Evolutionary conservation across 2,888 invertebrate species (phyloP).

Genomic region (Spilosoma lubricipeda): DNA sequence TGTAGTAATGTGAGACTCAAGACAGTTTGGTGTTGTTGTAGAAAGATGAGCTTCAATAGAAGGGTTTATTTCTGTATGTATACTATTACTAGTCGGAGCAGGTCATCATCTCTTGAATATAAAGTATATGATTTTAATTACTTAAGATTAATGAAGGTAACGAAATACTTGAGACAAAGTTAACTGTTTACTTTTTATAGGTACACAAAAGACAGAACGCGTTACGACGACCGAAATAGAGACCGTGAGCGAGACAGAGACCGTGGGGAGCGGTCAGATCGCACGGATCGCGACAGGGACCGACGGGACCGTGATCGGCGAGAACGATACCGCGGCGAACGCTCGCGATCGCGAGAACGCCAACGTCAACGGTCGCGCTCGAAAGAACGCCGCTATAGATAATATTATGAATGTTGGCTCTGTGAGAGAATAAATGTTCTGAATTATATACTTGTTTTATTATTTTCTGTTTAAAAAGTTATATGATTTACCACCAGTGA

Average conservation of each 20-base stretch:
- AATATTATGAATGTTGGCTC: slow-evolving; percentile 61
- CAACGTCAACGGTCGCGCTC: slow-evolving; percentile 72
- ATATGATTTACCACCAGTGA: no score
- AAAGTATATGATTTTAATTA: no score
- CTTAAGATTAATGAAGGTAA: neutral
- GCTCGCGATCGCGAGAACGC: slow-evolving; percentile 67
- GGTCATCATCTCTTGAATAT: no score
- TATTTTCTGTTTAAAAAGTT: slow-evolving; percentile 2
- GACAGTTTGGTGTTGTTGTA: no score
- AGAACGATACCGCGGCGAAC: slow-evolving; percentile 61
- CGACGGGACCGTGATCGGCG: slow-evolving; percentile 52
- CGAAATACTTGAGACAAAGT: neutral
- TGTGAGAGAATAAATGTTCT: slow-evolving; percentile 69
- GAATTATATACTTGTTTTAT: slow-evolving; percentile 24
- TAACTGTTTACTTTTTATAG: slow-evolving; percentile 60
- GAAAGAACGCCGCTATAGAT: slow-evolving; percentile 78
- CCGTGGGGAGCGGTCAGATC: slow-evolving; percentile 56
- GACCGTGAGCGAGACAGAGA: slow-evolving; percentile 68
- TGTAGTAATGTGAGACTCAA: neutral
- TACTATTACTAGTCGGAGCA: no score
- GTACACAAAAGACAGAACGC: slow-evolving; percentile 77
- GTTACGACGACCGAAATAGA: slow-evolving; percentile 74
- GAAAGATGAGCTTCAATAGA: no score
- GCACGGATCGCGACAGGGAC: slow-evolving; percentile 51
- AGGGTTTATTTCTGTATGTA: no score